Conservation (phyloP, 2,797 vertebrate species). For the Phrynocephalus forsythii region DNA sequence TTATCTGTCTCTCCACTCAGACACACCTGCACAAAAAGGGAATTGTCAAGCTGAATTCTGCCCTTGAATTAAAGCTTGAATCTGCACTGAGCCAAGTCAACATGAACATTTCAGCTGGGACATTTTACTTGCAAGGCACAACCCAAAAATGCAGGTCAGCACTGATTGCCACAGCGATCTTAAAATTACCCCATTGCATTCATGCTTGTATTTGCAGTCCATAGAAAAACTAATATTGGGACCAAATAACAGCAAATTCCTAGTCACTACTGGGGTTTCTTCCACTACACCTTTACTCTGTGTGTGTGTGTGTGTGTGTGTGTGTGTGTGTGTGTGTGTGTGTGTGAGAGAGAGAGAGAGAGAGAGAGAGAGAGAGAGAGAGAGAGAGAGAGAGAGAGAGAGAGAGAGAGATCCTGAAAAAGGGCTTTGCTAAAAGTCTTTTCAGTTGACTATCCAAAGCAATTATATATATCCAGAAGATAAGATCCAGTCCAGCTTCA, state of each 20-base stretch:
- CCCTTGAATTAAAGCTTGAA: too few species aligned
- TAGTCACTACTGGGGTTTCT: slow-evolving; percentile 51
- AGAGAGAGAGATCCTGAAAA: slow-evolving; percentile 50
- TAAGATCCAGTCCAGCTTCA: slow-evolving; percentile 67
- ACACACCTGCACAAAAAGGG: not conserved
- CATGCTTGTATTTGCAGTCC: not conserved
- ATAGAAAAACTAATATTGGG: not conserved
- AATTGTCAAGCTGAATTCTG: not conserved
- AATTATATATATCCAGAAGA: slow-evolving; percentile 58
- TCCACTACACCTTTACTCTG: slow-evolving; percentile 58
- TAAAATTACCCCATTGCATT: not conserved
- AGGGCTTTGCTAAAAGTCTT: slow-evolving; percentile 59
- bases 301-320: too few species aligned
- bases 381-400: not conserved
- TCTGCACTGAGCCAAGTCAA: not conserved
- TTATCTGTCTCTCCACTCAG: not conserved
- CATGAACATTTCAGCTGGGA: not conserved
- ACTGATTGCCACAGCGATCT: not conserved
- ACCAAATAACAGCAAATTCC: slow-evolving; percentile 38
- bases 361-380: too few species aligned
- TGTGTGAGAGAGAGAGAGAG: not conserved
- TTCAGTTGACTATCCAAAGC: slow-evolving; percentile 60
- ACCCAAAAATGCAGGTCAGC: not conserved
- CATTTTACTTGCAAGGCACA: not conserved
- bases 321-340: too few species aligned